Conservation (phyloP, 2,797 vertebrate species). For the Myioborus miniatus region DNA sequence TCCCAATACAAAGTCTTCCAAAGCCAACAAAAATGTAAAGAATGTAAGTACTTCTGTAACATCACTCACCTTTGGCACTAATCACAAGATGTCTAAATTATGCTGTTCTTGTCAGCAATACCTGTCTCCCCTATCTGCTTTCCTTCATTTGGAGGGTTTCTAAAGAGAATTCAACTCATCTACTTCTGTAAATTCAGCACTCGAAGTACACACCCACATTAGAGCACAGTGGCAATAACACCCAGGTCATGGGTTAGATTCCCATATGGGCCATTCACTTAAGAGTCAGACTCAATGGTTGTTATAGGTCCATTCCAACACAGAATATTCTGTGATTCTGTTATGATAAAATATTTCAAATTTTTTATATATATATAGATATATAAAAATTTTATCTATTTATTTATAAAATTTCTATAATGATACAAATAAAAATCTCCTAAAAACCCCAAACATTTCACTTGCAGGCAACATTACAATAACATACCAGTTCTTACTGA, state of each 20-base stretch:
- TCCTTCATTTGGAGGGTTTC: not conserved
- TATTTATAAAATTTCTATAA: not conserved
- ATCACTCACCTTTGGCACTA: not conserved
- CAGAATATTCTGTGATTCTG: not conserved
- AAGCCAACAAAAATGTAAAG: not conserved
- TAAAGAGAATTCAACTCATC: not conserved
- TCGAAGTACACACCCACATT: not conserved
- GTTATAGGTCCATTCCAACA: not conserved
- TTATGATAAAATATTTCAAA: not conserved
- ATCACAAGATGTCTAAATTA: not conserved
- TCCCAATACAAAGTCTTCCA: not conserved
- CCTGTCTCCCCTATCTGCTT: not conserved
- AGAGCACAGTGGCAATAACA: not conserved
- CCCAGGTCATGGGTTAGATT: not conserved
- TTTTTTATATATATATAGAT: not conserved
- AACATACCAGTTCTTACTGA: not conserved
- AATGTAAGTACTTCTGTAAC: rapidly evolving
- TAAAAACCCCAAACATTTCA: not conserved
- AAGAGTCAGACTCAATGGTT: rapidly evolving
- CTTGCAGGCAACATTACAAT: not conserved
- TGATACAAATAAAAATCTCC: not conserved
- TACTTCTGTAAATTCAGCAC: not conserved
- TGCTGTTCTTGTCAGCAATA: not conserved
- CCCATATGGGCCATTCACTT: not conserved
- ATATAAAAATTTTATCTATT: too few species aligned